These are phyloP conservation scores for Chesias legatella DNA, from an alignment of 2,888 invertebrate genomes.

Conservation along the genomic window DNA sequence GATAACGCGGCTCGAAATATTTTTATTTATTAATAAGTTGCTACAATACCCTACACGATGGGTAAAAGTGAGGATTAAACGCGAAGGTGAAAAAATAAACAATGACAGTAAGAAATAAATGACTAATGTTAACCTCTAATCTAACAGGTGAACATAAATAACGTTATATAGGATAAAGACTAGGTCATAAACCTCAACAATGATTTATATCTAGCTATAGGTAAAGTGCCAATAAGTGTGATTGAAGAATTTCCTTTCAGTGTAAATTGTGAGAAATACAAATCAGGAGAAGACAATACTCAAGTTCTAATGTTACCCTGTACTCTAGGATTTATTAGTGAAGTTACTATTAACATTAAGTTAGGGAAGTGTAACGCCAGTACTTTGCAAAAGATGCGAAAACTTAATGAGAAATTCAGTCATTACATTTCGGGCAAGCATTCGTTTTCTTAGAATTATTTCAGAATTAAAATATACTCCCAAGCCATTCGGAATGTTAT, in stretches of 20 bases:
- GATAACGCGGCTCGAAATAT: constrained; percentile 80
- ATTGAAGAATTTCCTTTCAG: constrained; percentile 67
- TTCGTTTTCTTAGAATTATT: constrained; percentile 53
- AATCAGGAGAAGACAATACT: constrained; percentile 60
- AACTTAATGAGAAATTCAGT: constrained; percentile 59
- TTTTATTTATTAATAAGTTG: constrained; percentile 62
- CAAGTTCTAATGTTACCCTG: constrained; percentile 78
- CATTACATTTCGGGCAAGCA: constrained; percentile 67
- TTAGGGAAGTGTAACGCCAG: constrained; percentile 43
- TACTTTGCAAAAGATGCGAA: constrained; percentile 37
- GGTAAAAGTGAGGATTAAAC: constrained; percentile 64
- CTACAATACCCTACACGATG: constrained; percentile 75
- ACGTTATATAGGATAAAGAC: constrained; percentile 60
- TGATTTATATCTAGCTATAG: constrained; percentile 61
- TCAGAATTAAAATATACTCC: constrained; percentile 31
- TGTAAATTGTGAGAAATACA: constrained; percentile 70
- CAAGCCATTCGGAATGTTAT: constrained; percentile 32
- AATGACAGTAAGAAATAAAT: constrained; percentile 47
- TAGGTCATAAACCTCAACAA: constrained; percentile 71
- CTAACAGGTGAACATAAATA: constrained; percentile 52
- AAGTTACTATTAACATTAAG: constrained; percentile 57
- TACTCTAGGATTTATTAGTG: constrained; percentile 77
- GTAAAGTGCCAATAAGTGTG: constrained; percentile 71
- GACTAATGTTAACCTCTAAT: constrained; percentile 52
- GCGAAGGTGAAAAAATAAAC: constrained; percentile 43